Base-by-base conservation (phyloP, 2,113 vertebrate genomes). In the Myrmecophaga tridactyla region DNA sequence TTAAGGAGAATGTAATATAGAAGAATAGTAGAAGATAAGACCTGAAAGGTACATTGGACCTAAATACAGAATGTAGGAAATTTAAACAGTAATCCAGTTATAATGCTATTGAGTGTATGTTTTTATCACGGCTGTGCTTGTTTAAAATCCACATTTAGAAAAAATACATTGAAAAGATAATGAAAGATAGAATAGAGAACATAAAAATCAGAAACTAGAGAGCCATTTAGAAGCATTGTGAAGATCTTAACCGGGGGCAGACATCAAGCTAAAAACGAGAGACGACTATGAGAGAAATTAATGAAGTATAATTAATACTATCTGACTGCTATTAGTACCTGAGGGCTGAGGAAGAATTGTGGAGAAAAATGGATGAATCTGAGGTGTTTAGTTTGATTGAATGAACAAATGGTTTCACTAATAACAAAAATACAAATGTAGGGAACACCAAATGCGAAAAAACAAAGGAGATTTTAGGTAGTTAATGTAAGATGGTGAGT, bases 71-170 rank as follows among this genome's bases (percentile, higher is more conserved):
- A 76, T 76, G 70, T 83, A n/a, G n/a, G 13, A 73, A 63, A 93
- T 81, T 78, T 89, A 94, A 89, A 39, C 13, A 43, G 46, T 46
- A 89, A 48, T 73, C 15, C 41, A 78, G 65, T 89, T 73, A 86
- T 7, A 72, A 25, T 46, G 31, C 58, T 25, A 73, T 23, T 4
- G 41, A 69, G n/a, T 15, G 3, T 69, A 81, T 29, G 14, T 48
- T 86, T 92, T 91, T 58, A 41, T 78, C n/a, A 46, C n/a, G 51
- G 2, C 0, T 29, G 1, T 46, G 25, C 58, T 90, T 90, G 72
- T 84, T 56, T 89, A 86, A 97, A 95, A 39, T 70, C 56, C 4
- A 46, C 82, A 67, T 67, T 56, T 77, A 77, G 23, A 85, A 69
- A n/a, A 80, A 96, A 92, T 10, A 86, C 89, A 90, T 94, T 7